Conservation (phyloP, 1,140 invertebrate species). For the Bombus superbus region DNA sequence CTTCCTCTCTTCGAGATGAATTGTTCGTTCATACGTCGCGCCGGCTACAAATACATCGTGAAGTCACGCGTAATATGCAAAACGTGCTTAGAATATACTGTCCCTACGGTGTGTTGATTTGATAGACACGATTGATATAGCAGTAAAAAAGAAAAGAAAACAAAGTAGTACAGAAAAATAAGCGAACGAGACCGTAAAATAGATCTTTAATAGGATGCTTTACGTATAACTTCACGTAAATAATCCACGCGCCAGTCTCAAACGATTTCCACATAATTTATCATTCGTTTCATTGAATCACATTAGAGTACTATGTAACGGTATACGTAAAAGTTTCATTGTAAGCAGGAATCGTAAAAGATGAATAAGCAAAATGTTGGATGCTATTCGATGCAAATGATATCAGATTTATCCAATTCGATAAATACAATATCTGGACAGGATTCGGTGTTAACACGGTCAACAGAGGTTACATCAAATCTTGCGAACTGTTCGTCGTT, state of each 20-base stretch:
- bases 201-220: background rate
- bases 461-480: conserved; percentile 29
- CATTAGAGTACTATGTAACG: background rate
- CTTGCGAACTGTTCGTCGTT: conserved; percentile 25
- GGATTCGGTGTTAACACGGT: background rate
- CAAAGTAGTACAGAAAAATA: background rate
- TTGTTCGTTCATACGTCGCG: conserved; percentile 51
- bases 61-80: conserved; percentile 16
- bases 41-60: conserved; percentile 3
- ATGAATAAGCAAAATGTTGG: background rate
- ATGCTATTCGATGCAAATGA: background rate
- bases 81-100: conserved; percentile 10
- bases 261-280: background rate
- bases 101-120: background rate
- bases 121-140: background rate
- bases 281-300: background rate
- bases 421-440: conserved; percentile 9
- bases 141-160: background rate
- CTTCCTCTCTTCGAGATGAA: conserved; percentile 50
- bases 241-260: background rate
- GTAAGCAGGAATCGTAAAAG: too few species aligned
- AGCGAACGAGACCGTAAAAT: background rate
- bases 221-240: background rate
- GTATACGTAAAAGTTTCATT: background rate
- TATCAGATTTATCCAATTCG: conserved; percentile 28